Percentiles rank a stretch among this genome's conserved stretches.
phyloP scores from a whole-genome alignment of 2,797 vertebrate species.

The Onychomys arenicola region DNA sequence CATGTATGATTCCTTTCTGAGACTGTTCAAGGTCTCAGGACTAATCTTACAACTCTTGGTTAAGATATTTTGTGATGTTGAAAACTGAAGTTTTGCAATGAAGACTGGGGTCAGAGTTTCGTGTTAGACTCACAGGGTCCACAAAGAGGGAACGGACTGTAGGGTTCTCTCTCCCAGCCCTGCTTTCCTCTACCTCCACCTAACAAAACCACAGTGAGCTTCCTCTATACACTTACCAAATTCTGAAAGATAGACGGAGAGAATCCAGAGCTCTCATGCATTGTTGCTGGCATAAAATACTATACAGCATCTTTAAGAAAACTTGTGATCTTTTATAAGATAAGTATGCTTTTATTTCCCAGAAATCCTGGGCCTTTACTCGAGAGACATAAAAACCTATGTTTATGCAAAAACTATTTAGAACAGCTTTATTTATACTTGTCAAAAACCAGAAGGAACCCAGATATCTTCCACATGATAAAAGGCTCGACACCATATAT shows the following conservation, averaged over 20 bases:
- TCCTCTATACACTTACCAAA: background rate
- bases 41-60: background rate
- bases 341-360: background rate
- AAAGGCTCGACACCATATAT: background rate
- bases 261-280: background rate
- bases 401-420: conserved; percentile 11
- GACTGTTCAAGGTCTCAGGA: background rate
- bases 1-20: background rate
- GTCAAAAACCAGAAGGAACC: background rate
- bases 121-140: background rate
- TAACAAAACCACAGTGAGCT: no score
- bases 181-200: background rate
- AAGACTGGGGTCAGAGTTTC: background rate
- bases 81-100: background rate
- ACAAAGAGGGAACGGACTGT: background rate
- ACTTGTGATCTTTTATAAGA: background rate
- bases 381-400: conserved; percentile 5
- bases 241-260: background rate
- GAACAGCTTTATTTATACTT: conserved; percentile 9
- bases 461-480: background rate
- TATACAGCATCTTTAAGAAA: background rate
- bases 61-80: background rate
- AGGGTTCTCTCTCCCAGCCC: background rate
- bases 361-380: background rate
- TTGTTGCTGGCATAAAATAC: background rate